phyloP scores from a whole-genome alignment of 2,113 vertebrate genomes.

The Thamnophis sirtalis region DNA sequence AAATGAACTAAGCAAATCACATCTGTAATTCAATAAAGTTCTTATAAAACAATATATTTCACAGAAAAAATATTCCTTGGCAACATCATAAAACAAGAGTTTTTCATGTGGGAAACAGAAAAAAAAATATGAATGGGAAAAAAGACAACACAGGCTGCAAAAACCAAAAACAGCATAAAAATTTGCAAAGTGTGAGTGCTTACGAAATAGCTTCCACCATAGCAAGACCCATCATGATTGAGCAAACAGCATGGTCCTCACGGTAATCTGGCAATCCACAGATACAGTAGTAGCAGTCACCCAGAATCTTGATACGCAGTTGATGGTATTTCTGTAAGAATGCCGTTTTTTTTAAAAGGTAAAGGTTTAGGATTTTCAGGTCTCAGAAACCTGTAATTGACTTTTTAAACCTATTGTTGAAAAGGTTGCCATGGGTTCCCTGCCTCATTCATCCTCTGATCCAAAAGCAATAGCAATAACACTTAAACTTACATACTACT shows the following conservation, averaged over 20 bases:
- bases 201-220: constrained; percentile 97
- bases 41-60: not conserved
- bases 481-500: too few relatives aligned
- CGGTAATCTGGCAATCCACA: constrained; percentile 91
- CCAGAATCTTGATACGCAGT: constrained; percentile 92
- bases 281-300: constrained; percentile 96
- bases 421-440: not conserved
- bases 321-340: constrained; percentile 83
- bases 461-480: too few relatives aligned
- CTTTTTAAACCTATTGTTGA: not conserved
- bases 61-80: not conserved
- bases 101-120: not conserved
- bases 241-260: constrained; percentile 89
- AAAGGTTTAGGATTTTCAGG: not conserved
- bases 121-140: not conserved
- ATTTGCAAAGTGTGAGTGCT: constrained; percentile 49
- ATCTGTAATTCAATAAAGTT: not conserved
- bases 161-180: not conserved
- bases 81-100: not conserved
- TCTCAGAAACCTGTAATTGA: not conserved
- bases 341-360: not conserved
- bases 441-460: not conserved
- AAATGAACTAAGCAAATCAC: not conserved
- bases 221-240: constrained; percentile 90
- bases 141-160: not conserved